phyloP scores from a whole-genome alignment of 2,797 vertebrate genomes.

The Tenualosa ilisha region DNA sequence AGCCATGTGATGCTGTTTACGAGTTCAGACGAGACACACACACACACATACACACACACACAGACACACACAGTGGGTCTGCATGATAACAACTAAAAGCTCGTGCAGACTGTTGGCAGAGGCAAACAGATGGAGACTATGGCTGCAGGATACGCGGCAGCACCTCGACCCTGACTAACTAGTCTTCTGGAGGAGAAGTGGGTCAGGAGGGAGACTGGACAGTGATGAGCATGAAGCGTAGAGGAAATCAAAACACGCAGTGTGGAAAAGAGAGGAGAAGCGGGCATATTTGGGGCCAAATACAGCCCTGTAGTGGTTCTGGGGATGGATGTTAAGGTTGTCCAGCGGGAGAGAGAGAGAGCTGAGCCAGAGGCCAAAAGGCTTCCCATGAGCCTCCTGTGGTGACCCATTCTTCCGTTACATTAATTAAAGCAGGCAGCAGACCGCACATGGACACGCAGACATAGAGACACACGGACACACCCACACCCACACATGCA shows the following conservation, averaged over 20 bases:
- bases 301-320: not conserved
- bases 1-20: not conserved
- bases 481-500: not conserved
- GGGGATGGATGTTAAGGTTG: not conserved
- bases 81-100: not conserved
- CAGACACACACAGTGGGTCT: not conserved
- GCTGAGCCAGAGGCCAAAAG: not conserved
- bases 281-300: not conserved
- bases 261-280: not conserved
- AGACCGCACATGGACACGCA: not conserved
- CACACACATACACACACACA: not conserved
- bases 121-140: not conserved
- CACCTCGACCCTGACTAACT: not conserved
- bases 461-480: not conserved
- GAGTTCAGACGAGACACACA: not conserved
- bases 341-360: not conserved
- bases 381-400: conserved; percentile 29
- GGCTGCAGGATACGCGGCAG: not conserved
- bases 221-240: not conserved
- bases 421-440: conserved; percentile 32
- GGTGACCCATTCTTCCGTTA: conserved; percentile 34
- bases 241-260: not conserved
- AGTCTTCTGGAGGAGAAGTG: not conserved
- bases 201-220: conserved; percentile 6
- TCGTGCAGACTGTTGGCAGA: not conserved